A percentile compares a stretch with the other conserved stretches of the same genome.
These are phyloP conservation scores for Siphamia tubifer DNA, from an alignment of 2,113 vertebrate species.

Conservation along the genomic window DNA sequence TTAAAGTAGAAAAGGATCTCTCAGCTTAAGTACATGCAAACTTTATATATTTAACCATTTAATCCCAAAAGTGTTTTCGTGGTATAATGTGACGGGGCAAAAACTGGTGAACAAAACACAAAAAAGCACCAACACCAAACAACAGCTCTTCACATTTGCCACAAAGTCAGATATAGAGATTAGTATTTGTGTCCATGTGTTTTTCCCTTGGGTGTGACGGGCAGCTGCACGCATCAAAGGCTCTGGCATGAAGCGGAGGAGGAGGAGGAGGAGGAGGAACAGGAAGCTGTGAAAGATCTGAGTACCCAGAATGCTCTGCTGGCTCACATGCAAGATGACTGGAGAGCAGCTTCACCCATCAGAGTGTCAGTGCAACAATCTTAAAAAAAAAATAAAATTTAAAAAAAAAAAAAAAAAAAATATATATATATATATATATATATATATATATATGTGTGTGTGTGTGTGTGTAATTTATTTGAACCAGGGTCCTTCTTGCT, in stretches of 20 bases:
- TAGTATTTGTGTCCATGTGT: slow-evolving; percentile 22
- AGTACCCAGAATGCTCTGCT: slow-evolving; percentile 46
- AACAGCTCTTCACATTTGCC: not conserved
- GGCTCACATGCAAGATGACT: slow-evolving; percentile 32
- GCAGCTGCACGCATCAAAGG: slow-evolving; percentile 70
- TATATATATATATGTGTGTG: too few species aligned
- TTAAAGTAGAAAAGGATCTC: too few species aligned
- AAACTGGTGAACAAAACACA: not conserved
- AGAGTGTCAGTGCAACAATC: too few species aligned
- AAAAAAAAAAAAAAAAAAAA: too few species aligned
- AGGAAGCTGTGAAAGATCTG: slow-evolving; percentile 52
- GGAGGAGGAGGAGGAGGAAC: slow-evolving; percentile 53
- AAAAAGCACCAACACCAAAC: not conserved
- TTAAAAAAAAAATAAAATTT: too few species aligned
- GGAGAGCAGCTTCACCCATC: not conserved
- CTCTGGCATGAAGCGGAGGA: slow-evolving; percentile 60
- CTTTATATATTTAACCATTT: too few species aligned
- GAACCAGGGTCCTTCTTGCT: too few species aligned
- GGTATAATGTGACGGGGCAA: too few species aligned
- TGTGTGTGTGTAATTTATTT: too few species aligned
- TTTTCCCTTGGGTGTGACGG: slow-evolving; percentile 47
- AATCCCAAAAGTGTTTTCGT: too few species aligned
- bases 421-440: too few species aligned
- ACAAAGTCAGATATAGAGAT: not conserved
- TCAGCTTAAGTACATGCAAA: too few species aligned